Evolutionary conservation across 2,797 vertebrate genomes (phyloP).

Genomic region (Tragelaphus oryx): DNA sequence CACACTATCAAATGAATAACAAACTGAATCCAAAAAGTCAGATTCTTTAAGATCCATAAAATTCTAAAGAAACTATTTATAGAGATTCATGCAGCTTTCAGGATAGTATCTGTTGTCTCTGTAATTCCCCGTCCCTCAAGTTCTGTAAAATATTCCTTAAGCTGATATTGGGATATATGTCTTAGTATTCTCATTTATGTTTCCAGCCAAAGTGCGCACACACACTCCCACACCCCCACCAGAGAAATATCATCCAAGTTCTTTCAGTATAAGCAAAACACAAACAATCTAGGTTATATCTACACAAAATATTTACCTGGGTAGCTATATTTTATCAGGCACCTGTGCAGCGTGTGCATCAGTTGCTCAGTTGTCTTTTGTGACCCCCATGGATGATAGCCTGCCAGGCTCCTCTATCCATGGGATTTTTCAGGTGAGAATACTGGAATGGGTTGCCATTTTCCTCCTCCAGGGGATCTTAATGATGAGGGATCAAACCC

Average conservation of each 20-base stretch:
- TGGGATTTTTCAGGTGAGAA: neutral
- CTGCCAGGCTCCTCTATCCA: neutral
- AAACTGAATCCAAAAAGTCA: constrained; percentile 29
- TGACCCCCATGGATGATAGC: neutral
- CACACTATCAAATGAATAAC: constrained; percentile 62
- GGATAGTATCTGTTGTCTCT: neutral
- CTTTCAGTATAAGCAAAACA: neutral
- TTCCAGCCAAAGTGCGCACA: neutral
- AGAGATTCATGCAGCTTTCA: neutral
- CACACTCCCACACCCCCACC: fast-evolving
- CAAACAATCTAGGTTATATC: neutral
- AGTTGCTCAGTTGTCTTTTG: neutral
- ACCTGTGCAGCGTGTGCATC: neutral
- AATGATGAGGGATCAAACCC: neutral
- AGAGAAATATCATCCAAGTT: neutral
- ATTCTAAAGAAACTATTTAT: neutral
- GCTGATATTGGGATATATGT: neutral
- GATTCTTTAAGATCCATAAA: neutral
- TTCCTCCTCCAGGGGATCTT: neutral
- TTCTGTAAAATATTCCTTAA: constrained; percentile 23
- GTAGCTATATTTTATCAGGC: neutral
- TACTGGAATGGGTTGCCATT: neutral
- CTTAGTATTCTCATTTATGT: neutral
- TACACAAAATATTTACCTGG: neutral
- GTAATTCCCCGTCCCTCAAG: neutral